These are phyloP conservation scores for Gobiocypris rarus DNA, from an alignment of 2,113 vertebrate species.

Conservation along the genomic window DNA sequence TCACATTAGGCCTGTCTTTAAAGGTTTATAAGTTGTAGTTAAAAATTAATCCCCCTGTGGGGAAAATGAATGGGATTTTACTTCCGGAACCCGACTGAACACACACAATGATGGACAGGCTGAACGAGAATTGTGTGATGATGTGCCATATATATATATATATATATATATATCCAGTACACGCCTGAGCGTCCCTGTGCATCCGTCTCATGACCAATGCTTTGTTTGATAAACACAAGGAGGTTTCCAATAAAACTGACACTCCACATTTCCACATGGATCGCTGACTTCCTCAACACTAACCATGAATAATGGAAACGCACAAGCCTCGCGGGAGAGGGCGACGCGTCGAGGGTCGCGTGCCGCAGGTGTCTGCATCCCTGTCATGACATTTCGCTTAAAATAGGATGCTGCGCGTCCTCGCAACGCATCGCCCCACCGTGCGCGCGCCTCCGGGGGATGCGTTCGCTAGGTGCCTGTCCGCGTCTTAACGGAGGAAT, in stretches of 20 bases:
- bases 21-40: neutral
- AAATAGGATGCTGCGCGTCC: constrained; percentile 29
- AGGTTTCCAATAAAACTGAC: constrained; percentile 40
- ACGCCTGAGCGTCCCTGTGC: neutral
- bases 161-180: too few species aligned
- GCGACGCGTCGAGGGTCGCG: neutral
- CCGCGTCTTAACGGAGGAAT: neutral
- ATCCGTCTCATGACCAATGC: constrained; percentile 6
- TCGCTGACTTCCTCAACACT: constrained; percentile 17
- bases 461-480: neutral
- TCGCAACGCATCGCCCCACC: constrained; percentile 1
- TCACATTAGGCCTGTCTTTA: neutral
- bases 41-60: neutral
- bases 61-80: neutral
- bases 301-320: constrained; percentile 16
- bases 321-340: neutral
- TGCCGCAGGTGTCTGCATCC: constrained; percentile 47
- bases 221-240: constrained; percentile 37
- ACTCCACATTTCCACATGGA: constrained; percentile 14
- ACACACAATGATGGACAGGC: neutral
- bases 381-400: constrained; percentile 38
- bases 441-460: constrained; percentile 8
- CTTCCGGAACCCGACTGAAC: neutral
- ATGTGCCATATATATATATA: neutral
- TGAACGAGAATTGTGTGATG: too few species aligned